Base-by-base conservation (phyloP, 2,797 vertebrate species). In the Kryptopterus vitreolus region DNA sequence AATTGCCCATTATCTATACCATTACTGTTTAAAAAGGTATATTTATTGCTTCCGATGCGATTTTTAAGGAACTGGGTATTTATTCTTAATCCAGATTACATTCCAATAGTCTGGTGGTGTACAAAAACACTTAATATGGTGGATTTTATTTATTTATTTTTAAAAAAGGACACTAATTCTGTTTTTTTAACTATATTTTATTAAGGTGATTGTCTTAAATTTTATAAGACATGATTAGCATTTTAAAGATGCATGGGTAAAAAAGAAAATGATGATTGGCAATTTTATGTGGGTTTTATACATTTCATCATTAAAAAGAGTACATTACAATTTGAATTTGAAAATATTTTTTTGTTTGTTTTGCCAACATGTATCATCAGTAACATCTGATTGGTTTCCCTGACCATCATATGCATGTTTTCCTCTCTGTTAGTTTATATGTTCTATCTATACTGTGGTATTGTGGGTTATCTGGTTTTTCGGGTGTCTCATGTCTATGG, bases 391-490 rank as follows among this genome's bases (percentile, higher is more conserved):
- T 59, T 9, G 72, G 9, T 59, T 66, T 65, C 22, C 15, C 29
- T 38, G 43, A 58, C 33, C n/a, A 29, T 65, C 29, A 50, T 26
- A 26, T 77, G 76, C 76, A 82, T 68, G 76, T 38, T 63, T 63
- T 20, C 20, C 50, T 26, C n/a, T 74, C 52, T 33, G 65, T 68
- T 52, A 35, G 55, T 73, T 57, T 38, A 43, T 5, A 35, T 12
- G 10, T 33, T 68, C 20, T 5, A 35, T 71, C 16, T 79, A n/a
- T 48, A 55, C 50, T 73, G 10, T 84, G 68, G 62, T 26, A 53
- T 77, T 12, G 63, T 70, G 66, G n/a, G 59, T 57, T 33, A 55
- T 63, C 43, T 35, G 43, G 66, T 82, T 62, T 81, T 79, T 76
- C 62, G 74, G 57, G 46, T 75, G 52, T 33, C 79, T 74, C 55